phyloP scores from a whole-genome alignment of 2,113 vertebrate genomes.

The Hippoglossus stenolepis region DNA sequence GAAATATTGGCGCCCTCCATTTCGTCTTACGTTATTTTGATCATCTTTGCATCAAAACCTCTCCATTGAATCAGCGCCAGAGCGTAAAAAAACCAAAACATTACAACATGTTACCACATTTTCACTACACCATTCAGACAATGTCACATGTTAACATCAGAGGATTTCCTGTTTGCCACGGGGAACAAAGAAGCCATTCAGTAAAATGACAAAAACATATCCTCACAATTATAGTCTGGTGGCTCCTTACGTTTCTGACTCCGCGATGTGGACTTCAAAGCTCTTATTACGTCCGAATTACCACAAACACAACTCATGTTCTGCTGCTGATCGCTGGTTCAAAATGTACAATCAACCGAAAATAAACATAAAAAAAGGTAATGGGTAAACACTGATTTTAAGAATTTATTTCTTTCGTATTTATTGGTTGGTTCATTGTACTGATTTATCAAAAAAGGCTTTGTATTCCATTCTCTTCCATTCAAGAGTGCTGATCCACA shows the following conservation, averaged over 20 bases:
- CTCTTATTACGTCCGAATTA: neutral
- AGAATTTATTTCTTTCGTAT: too few species aligned
- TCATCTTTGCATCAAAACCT: neutral
- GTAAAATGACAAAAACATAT: neutral
- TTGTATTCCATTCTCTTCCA: too few species aligned
- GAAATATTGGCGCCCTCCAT: too few species aligned
- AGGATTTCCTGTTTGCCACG: slow-evolving; percentile 26
- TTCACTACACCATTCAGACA: slow-evolving; percentile 21
- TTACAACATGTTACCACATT: neutral
- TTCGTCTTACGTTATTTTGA: too few species aligned
- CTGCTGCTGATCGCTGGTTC: neutral
- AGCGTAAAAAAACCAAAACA: neutral
- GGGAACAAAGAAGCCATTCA: slow-evolving; percentile 19
- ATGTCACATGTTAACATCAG: neutral
- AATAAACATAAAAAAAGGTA: neutral
- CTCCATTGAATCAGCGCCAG: neutral
- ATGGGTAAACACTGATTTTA: too few species aligned
- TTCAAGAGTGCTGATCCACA: too few species aligned
- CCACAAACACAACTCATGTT: too few species aligned
- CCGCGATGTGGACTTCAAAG: neutral
- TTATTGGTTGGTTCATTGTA: too few species aligned
- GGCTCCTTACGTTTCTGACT: neutral
- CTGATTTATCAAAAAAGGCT: too few species aligned
- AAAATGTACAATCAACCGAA: neutral
- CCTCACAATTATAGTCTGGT: neutral